A percentile compares a stretch with the other conserved stretches of the same genome.
Conservation (phyloP, 2,113 vertebrate genomes). For the Embiotoca jacksoni region DNA sequence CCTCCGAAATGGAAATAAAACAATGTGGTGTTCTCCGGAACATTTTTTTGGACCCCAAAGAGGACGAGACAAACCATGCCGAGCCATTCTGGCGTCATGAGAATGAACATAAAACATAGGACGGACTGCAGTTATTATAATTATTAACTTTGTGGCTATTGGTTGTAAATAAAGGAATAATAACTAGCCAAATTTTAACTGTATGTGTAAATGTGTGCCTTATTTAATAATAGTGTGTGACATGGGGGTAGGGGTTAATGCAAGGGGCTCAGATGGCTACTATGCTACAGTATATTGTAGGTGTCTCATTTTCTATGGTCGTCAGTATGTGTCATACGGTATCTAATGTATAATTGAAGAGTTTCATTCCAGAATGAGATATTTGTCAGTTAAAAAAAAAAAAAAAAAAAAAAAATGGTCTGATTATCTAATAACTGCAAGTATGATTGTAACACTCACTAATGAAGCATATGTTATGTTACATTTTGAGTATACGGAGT, state of each 20-base stretch:
- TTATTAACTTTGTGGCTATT: conserved; percentile 84
- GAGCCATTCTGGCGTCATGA: conserved; percentile 19
- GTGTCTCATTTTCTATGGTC: conserved; percentile 79
- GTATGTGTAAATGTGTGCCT: conserved; percentile 92
- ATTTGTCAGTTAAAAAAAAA: background rate
- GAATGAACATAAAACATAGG: conserved; percentile 59
- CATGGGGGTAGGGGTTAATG: conserved; percentile 68
- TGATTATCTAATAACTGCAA: conserved; percentile 30
- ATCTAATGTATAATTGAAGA: conserved; percentile 78
- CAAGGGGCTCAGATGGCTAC: conserved; percentile 68
- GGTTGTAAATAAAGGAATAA: conserved; percentile 89
- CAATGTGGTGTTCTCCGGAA: conserved; percentile 6
- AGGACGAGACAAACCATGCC: conserved; percentile 46
- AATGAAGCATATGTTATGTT: conserved; percentile 29
- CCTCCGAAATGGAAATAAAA: conserved; percentile 32
- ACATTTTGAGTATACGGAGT: conserved; percentile 21
- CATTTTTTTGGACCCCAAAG: conserved; percentile 55
- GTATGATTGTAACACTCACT: conserved; percentile 50
- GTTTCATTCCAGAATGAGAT: conserved; percentile 76
- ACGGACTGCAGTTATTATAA: conserved; percentile 74
- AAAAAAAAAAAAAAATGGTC: background rate
- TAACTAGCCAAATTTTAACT: conserved; percentile 88
- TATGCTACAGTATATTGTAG: conserved; percentile 77
- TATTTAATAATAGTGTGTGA: conserved; percentile 88
- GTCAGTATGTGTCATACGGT: conserved; percentile 76